Base-by-base conservation (phyloP, 2,888 invertebrate species). In the Drosophila infuscata region DNA sequence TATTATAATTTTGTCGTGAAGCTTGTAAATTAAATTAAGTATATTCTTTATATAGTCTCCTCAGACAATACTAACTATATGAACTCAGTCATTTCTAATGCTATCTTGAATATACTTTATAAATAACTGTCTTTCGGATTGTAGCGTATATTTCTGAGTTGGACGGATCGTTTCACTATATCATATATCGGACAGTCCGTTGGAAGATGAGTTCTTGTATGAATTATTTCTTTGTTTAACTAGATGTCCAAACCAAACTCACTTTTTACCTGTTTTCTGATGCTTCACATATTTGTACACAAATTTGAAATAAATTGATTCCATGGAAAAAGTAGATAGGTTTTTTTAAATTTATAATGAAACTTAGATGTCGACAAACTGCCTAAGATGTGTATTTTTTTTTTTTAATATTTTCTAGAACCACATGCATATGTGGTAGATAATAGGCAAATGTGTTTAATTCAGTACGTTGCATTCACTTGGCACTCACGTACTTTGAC, bases 371-470 rank as follows among this genome's bases (percentile, higher is more conserved):
- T 46, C 29, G 29, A 49, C 8, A 49, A 3, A 4, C 17, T 17
- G 29, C 5, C 15, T 5, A 29, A 5, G 15, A 29, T 46, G 12
- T 25, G 8, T 46, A 12, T 12, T 8, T 17, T 29, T 0, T 20
- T 12, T 43, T 15, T 48, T 49, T 9, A 20, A 25, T 17, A 8
- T 17, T 20, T 35, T 5, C 25, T 46, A 20, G 4, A 25, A 41
- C 9, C 25, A 30, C 9, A 29, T 17, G 36, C 30, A 30, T 46
- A 33, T 52, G 33, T 57, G 29, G 57, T 41, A 51, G 35, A 30
- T 59, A 54, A 72, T 75, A 76, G 76, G 76, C 78, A 78, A 48
- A 30, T 46, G n/a, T 76, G 43, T 49, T 76, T 75, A 75, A 69
- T 62, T 57, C 48, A 61, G 62, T 59, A 56, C 63, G 75, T 70